Base-by-base conservation (phyloP, 2,888 invertebrate genomes). In the Erynnis tages region DNA sequence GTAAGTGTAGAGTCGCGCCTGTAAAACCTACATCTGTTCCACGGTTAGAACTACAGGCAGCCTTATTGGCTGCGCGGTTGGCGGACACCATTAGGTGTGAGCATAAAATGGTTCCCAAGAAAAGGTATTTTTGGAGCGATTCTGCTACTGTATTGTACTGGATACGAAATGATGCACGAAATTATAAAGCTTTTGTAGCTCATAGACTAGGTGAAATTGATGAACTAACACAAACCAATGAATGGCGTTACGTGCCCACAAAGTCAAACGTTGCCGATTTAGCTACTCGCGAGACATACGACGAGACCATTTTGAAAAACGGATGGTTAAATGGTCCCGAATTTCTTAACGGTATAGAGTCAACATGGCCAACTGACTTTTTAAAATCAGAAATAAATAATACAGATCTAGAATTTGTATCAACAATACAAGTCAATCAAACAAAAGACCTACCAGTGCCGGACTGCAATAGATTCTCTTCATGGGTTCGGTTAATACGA, bases 141-240 rank as follows among this genome's bases (percentile, higher is more conserved):
- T 47, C 47, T 8, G 38, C 38, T 2, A 47, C 47, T 11, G 27
- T 47, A 7, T 19, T 47, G 10, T 37, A 47, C 2, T 47, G 37
- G 46, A 47, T 47, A 10, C 14, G 37, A 4, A 13, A 47, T 37
- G 19, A n/a, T n/a, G 13, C 23, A 1, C 8, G 37, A 6, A 29
- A 46, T 8, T 46, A 46, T 37, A 19, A 46, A 27, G 23, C 19
- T 4, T 46, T 23, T 14, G 27, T 37, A 5, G 30, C 32, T 11
- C 17, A 44, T 17, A 23, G 43, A 10, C 10, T 43, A 16, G 43
- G 43, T 10, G 43, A 43, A 43, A 43, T 43, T 4, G 43, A 43
- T 11, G 43, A 43, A n/a, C 23, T 43, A 3, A 43, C 43, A 17
- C n/a, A 43, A 6, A 10, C 4, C 1, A 29, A 16, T 4, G 43